Percentiles rank a stretch among this genome's conserved stretches.
phyloP scores from a whole-genome alignment of 2,113 vertebrate species.

The Ciconia maguari region DNA sequence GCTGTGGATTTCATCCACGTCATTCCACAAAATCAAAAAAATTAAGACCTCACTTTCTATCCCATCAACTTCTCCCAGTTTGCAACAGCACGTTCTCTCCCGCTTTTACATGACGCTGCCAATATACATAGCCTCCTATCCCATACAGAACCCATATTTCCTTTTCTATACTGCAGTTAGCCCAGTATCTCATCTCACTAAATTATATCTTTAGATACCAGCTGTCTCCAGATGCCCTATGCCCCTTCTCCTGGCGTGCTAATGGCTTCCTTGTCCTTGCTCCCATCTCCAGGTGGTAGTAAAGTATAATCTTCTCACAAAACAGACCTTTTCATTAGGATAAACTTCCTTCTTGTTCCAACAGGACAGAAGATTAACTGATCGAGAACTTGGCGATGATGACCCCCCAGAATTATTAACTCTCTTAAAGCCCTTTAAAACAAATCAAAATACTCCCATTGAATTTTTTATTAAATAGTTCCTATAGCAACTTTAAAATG shows the following conservation, averaged over 20 bases:
- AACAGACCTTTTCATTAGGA: background rate
- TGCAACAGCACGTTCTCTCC: background rate
- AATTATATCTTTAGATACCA: background rate
- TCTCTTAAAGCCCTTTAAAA: background rate
- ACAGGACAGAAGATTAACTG: background rate
- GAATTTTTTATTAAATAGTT: background rate
- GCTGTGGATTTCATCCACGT: background rate
- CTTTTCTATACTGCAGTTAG: background rate
- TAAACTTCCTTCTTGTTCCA: background rate
- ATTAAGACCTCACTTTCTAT: background rate
- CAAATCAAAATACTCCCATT: background rate
- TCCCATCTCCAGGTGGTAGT: background rate
- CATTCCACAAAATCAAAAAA: background rate
- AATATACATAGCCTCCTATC: background rate
- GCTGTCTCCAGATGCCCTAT: background rate
- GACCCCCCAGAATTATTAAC: background rate
- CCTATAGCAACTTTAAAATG: background rate
- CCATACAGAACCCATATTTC: background rate
- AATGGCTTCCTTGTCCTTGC: background rate
- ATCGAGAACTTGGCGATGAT: accelerated
- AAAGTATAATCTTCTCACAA: background rate
- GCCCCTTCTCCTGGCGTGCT: background rate
- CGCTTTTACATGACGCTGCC: background rate
- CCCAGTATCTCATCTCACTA: background rate
- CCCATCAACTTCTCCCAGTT: background rate